phyloP scores from a whole-genome alignment of 2,888 invertebrate genomes.

The Gandaritis pyraliata region DNA sequence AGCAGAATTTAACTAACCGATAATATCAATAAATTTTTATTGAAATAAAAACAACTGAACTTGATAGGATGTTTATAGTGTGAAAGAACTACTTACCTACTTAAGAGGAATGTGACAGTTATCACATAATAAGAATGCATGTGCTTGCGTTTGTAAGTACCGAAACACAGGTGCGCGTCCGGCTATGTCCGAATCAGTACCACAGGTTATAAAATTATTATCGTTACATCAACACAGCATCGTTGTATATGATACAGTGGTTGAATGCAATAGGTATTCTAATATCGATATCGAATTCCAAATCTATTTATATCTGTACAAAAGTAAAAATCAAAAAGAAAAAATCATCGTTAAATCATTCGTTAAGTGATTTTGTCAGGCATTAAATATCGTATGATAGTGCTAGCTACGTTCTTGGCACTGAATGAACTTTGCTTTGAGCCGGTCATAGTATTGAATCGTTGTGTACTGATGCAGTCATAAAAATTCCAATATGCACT shows the following conservation, averaged over 20 bases:
- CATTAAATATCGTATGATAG: background rate
- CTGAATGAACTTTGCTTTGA: constrained; percentile 21
- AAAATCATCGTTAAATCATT: background rate
- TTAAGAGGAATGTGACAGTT: constrained; percentile 34
- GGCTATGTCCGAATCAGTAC: constrained; percentile 65
- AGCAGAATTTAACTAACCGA: no score
- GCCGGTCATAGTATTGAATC: constrained; percentile 27
- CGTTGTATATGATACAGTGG: background rate
- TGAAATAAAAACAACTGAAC: background rate
- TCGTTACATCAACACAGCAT: background rate
- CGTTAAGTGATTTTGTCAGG: background rate
- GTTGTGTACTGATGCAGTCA: constrained; percentile 37
- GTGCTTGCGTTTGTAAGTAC: constrained; percentile 53
- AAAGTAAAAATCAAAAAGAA: no score
- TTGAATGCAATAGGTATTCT: background rate
- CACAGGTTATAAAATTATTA: constrained; percentile 20
- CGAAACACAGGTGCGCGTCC: constrained; percentile 79
- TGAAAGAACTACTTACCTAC: constrained; percentile 8
- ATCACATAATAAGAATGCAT: constrained; percentile 60
- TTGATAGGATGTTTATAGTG: constrained; percentile 3
- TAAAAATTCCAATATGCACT: constrained; percentile 43
- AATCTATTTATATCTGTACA: no score
- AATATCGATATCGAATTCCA: background rate
- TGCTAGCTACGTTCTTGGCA: background rate
- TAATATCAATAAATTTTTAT: background rate